Base-by-base conservation (phyloP, 2,888 invertebrate genomes). In the Oscheius onirici region DNA sequence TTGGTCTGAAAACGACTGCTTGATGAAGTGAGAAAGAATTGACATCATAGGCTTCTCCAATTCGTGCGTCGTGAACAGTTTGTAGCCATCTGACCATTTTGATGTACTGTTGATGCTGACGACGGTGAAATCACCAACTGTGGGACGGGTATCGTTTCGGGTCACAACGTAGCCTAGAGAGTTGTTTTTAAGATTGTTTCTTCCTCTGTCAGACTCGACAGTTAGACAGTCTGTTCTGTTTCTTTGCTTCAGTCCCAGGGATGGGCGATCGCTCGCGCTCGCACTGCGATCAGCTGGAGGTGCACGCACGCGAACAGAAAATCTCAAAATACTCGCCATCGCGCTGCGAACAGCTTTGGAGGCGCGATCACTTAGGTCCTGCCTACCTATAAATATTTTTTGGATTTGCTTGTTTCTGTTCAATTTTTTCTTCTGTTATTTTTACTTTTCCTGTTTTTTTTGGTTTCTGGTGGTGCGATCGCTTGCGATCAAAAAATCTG, bases 91-190 rank as follows among this genome's bases (percentile, higher is more conserved):
- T 6, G 41, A 52, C 49, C 49, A 66, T 13, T 41, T 34, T n/a
- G 54, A 52, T 2, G 52, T 66, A 15, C 52, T 66, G 41, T 51
- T 66, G n/a, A 66, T 66, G 17, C 49, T 54, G 8, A 52, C 2
- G n/a, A 66, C 41, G 20, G 52, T 66, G 22, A 66, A 66, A 41
- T 66, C 54, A 3, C 66, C 54, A 2, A 66, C 13, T 2, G 66
- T 66, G 3, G 52, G 66, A 10, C 66, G 52, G 3, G 66, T 66
- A 8, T 66, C 66, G 22, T 52, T 54, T 40, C 66, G n/a, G 15
- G 66, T 52, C 10, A 66, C 20, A 15, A 52, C 15, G 24, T 52
- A 26, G 13, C 52, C 66, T 66, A 15, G 8, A 52, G 10, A 1
- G 2, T 34, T 20, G 11, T 2, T 49, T 26, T 2, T 22, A 51